phyloP scores from a whole-genome alignment of 1,140 invertebrate species.

The Calycopis cecrops region DNA sequence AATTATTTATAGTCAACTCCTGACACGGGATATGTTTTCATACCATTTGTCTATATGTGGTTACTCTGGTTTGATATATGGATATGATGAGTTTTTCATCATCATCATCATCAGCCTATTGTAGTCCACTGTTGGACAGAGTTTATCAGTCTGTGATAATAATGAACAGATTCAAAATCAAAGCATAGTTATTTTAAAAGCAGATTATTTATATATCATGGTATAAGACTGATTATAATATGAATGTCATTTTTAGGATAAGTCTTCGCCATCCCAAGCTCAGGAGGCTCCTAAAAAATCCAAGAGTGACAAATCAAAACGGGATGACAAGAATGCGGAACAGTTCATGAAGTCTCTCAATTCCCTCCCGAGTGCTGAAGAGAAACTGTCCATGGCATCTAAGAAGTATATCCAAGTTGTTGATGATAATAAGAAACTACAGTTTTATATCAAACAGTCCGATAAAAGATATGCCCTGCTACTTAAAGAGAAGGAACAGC shows the following conservation, averaged over 20 bases:
- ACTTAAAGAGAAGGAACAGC: conserved; percentile 87
- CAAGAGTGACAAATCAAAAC: conserved; percentile 62
- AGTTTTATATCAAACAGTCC: conserved; percentile 79
- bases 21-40: too few relatives aligned
- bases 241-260: conserved; percentile 37
- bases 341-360: conserved; percentile 84
- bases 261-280: conserved; percentile 31
- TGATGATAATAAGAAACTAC: conserved; percentile 84
- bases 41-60: too few relatives aligned
- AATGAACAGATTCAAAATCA: too few relatives aligned
- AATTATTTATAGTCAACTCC: too few relatives aligned
- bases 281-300: conserved; percentile 47
- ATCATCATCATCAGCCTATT: too few relatives aligned
- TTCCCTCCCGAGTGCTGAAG: conserved; percentile 80
- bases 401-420: conserved; percentile 85
- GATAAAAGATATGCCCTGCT: conserved; percentile 80
- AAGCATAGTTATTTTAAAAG: too few relatives aligned
- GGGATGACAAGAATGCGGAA: conserved; percentile 78
- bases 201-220: too few relatives aligned
- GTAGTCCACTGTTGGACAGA: too few relatives aligned
- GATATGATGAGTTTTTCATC: too few relatives aligned
- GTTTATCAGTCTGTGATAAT: too few relatives aligned
- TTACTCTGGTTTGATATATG: too few relatives aligned
- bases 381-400: conserved; percentile 84
- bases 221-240: neutral